Evolutionary conservation across 2,888 invertebrate genomes (phyloP), one percentile per base, ranked within the genome.

Genomic region (Tetropium fuscum): DNA sequence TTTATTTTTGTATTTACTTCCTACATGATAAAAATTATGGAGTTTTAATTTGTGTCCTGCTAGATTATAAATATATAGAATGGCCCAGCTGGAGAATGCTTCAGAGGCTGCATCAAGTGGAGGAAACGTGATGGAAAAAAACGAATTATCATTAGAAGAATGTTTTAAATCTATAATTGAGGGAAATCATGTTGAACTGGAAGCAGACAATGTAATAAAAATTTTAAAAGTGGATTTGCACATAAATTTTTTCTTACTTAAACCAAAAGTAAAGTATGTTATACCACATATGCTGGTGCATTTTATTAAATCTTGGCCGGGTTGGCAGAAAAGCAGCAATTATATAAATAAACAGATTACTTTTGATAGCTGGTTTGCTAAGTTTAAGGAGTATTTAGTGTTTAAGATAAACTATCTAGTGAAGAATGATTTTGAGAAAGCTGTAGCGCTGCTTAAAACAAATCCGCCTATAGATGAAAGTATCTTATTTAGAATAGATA

Each of bases 221-320:
- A 61, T 64, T 25, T 32, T 64, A 19, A 53, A 11, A 22, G 51
- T 15, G 20, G 55, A 44, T 20, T 44, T 64, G 10, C 49, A 53
- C 15, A 43, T 64, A 19, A 61, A 61, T 40, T 47, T 57, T n/a
- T 51, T 40, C 43, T 7, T 25, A 11, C 20, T 64, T 11, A 59
- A 62, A 19, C 48, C 60, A 1, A 64, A 40, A 57, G 7, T 64
- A 3, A 57, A 53, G 22, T 54, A 6, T 13, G 27, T 60, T 25
- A 6, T 64, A 15, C 58, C 64, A 3, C 55, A 53, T 32, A 64
- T 64, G 61, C 30, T 64, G 7, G 53, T 61, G 6, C 59, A 61
- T 47, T 64, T 55, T 13, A 62, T 64, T 47, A 64, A 54, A 32
- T 44, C 56, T 2, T 64, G 64, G 64, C 64, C 64, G 16, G 64